A percentile compares a stretch with the other conserved stretches of the same genome.
Conservation (phyloP, 1,140 invertebrate genomes). For the Scaptomyza graminum region DNA sequence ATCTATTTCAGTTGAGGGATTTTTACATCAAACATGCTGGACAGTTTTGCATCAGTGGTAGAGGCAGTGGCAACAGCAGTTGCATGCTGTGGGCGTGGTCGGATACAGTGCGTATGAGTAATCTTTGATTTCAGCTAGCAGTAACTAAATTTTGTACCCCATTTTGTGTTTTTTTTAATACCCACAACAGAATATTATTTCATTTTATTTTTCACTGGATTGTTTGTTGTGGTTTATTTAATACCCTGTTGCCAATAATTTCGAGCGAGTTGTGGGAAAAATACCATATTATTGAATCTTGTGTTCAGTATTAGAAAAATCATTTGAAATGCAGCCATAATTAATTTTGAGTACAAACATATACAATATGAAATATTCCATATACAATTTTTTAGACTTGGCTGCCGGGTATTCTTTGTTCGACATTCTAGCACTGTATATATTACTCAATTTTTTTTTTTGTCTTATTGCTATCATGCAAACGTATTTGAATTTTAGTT, state of each 20-base stretch:
- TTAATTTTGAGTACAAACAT: no score
- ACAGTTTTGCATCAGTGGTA: constrained; percentile 69
- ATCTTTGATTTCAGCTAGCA: constrained; percentile 47
- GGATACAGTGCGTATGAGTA: constrained; percentile 67
- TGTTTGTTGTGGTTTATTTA: constrained; percentile 15
- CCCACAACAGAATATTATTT: constrained; percentile 69
- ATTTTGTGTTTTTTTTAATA: constrained; percentile 62
- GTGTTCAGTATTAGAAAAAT: no score
- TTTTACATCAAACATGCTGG: constrained; percentile 77
- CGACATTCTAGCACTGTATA: neutral
- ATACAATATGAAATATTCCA: neutral
- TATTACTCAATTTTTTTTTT: constrained; percentile 2
- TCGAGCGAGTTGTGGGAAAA: no score
- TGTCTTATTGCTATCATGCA: constrained; percentile 51
- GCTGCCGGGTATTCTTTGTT: neutral
- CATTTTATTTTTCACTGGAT: constrained; percentile 62
- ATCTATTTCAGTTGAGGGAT: constrained; percentile 82
- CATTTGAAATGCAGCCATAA: no score
- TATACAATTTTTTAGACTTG: neutral
- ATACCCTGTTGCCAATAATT: neutral
- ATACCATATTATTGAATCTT: no score
- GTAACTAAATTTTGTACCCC: constrained; percentile 30
- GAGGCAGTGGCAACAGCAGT: constrained; percentile 39
- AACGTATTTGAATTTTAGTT: constrained; percentile 75
- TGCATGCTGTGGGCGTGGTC: constrained; percentile 46